phyloP scores from a whole-genome alignment of 2,797 vertebrate genomes.

The Eidolon dupreanum region DNA sequence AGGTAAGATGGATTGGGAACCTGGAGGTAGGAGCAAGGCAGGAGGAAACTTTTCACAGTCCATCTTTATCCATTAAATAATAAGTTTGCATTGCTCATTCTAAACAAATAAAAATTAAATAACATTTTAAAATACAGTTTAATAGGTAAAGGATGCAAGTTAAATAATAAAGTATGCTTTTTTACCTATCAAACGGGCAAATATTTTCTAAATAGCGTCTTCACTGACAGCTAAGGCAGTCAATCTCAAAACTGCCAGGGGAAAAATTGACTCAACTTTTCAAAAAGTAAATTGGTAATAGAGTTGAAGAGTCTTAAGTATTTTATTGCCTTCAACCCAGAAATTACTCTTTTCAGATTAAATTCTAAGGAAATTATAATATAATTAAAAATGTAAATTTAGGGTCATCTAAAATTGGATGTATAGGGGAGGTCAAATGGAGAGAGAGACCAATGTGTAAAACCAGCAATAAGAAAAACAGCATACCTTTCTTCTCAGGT shows the following conservation, averaged over 20 bases:
- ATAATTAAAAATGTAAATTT: neutral
- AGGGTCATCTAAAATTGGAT: neutral
- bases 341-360: neutral
- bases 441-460: neutral
- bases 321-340: neutral
- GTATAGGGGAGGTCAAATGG: neutral
- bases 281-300: neutral
- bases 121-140: neutral
- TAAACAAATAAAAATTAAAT: neutral
- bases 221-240: neutral
- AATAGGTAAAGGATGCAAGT: neutral
- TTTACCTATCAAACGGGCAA: neutral
- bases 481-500: slow-evolving; percentile 77
- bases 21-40: no score
- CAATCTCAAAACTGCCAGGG: neutral
- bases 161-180: neutral
- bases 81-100: neutral
- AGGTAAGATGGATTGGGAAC: neutral
- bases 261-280: neutral
- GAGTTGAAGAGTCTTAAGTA: neutral
- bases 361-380: neutral
- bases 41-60: neutral
- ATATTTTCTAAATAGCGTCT: neutral
- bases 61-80: neutral
- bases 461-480: neutral